Evolutionary conservation across 2,888 invertebrate genomes (phyloP).

Genomic region (Ormyrus nitidulus): DNA sequence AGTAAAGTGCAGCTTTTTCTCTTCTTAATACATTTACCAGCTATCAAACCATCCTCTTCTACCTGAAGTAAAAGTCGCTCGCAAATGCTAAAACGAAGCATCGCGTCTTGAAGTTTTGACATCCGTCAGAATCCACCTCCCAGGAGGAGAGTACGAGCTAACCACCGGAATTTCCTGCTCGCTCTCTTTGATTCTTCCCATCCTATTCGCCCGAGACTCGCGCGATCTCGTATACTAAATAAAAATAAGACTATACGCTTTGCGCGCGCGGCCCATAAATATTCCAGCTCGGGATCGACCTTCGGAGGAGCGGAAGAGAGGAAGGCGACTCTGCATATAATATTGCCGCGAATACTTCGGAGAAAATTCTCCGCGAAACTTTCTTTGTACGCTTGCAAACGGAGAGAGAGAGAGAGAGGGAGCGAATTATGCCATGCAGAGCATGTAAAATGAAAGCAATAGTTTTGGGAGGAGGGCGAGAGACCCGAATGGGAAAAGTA

Average conservation of each 20-base stretch:
- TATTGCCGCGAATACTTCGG: conserved; percentile 27
- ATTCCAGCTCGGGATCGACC: conserved; percentile 20
- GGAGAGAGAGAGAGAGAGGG: too few relatives aligned
- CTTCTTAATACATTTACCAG: too few relatives aligned
- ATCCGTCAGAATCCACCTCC: too few relatives aligned
- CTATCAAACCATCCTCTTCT: too few relatives aligned
- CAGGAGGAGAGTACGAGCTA: neutral
- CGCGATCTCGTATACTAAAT: conserved; percentile 18
- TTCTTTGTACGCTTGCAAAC: conserved; percentile 3
- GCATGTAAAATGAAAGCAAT: conserved; percentile 26
- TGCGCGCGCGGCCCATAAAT: conserved; percentile 8
- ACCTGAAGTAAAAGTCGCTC: too few relatives aligned
- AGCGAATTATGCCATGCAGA: neutral
- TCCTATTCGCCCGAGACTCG: too few relatives aligned
- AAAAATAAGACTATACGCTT: conserved; percentile 20
- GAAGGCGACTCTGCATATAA: conserved; percentile 10
- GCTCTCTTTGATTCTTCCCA: neutral
- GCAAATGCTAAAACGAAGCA: too few relatives aligned
- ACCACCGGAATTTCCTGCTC: neutral
- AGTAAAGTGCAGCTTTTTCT: too few relatives aligned
- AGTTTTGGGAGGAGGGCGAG: conserved; percentile 1
- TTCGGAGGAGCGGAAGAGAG: neutral
- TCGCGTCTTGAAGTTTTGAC: too few relatives aligned
- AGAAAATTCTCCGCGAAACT: conserved; percentile 17
- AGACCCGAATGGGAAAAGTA: neutral